Evolutionary conservation across 2,797 vertebrate species (phyloP), one percentile per base, ranked within the genome.

Genomic region (Meda fulgida): DNA sequence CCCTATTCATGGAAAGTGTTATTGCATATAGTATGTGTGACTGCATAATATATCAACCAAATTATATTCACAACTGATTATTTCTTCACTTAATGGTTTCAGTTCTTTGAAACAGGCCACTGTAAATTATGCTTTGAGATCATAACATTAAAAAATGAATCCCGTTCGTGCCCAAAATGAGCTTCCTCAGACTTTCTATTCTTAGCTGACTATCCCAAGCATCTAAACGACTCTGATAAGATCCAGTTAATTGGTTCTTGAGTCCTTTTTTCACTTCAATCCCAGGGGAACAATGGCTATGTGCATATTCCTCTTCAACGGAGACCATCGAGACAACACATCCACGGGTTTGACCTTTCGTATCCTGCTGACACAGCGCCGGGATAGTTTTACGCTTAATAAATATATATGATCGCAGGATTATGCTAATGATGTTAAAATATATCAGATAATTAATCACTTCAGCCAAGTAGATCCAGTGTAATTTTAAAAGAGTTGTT

Each of bases 161-260:
- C 83, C 48, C 70, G 86, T 80, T 86, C 34, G 65, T 72, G 46
- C 85, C 53, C 75, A 77, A 89, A 89, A 83, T 83, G 58, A 86
- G 71, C 85, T 86, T 83, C 66, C 38, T 26, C 46, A 86, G 73
- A 84, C 72, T 58, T 29, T 84, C 19, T 75, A 72, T 86, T 88
- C 66, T 48, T 72, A 75, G 81, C 80, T 48, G 65, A 80, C 78
- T 79, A 84, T 82, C 81, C 38, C 34, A 85, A 53, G 48, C 48
- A 83, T 85, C 87, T 83, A 81, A 90, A 90, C 86, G 83, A 69
- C 60, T 75, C 34, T 7, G 77, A 79, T 80, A 84, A 84, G 70
- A 89, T 89, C 85, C 78, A 60, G 63, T 81, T 89, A 86, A 90
- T 63, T 87, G 63, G 36, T 86, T 87, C 69, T 86, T 63, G 66